Evolutionary conservation across 1,140 invertebrate genomes (phyloP).

Genomic region (Vanessa tameamea): DNA sequence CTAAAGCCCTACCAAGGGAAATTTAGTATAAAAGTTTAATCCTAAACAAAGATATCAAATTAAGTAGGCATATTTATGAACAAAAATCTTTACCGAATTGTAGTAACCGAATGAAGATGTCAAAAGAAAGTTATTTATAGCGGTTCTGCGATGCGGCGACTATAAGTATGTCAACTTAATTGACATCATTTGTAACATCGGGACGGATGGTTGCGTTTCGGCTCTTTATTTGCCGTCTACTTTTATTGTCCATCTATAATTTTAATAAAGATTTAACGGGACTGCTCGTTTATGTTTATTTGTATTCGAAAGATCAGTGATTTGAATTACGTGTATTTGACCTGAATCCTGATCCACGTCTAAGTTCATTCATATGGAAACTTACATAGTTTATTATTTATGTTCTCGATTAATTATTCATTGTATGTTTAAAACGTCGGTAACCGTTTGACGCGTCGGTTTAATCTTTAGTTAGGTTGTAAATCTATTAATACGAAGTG

Average conservation of each 20-base stretch:
- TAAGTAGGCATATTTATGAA: not conserved
- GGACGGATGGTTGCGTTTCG: slow-evolving; percentile 11
- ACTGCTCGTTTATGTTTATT: not conserved
- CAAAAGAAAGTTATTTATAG: slow-evolving; percentile 19
- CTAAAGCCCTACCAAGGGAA: too few relatives aligned
- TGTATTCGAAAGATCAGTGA: not conserved
- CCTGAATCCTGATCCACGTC: too few relatives aligned
- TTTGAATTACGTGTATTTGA: too few relatives aligned
- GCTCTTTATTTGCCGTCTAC: slow-evolving; percentile 10
- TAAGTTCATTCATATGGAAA: not conserved
- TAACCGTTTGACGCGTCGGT: not conserved
- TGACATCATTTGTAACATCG: slow-evolving; percentile 27
- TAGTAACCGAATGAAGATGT: slow-evolving; percentile 1
- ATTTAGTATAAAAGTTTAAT: too few relatives aligned
- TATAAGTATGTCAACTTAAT: slow-evolving; percentile 29
- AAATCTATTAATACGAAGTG: not conserved
- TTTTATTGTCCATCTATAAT: not conserved
- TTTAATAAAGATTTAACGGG: not conserved
- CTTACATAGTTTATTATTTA: not conserved
- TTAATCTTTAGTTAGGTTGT: not conserved
- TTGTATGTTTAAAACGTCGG: slow-evolving; percentile 2
- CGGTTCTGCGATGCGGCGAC: slow-evolving; percentile 6
- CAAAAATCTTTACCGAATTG: not conserved
- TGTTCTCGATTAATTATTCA: not conserved
- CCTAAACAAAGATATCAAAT: too few relatives aligned